Evolutionary conservation across 2,888 invertebrate species (phyloP).

Genomic region (Lysandra coridon): DNA sequence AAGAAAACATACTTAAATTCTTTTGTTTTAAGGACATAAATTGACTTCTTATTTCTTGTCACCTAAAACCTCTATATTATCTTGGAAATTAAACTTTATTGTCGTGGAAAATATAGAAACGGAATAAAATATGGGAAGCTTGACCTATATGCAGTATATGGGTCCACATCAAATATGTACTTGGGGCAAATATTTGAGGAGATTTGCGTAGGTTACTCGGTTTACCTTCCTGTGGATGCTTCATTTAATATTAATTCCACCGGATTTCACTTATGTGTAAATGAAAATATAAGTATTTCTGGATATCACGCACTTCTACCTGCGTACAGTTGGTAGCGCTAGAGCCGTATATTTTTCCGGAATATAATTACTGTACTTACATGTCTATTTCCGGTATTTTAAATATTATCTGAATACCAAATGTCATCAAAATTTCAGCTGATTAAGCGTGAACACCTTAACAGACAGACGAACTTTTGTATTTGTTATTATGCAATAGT

Average conservation of each 20-base stretch:
- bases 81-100: neutral
- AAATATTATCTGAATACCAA: too few relatives aligned
- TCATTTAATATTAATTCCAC: constrained; percentile 16
- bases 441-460: too few relatives aligned
- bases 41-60: neutral
- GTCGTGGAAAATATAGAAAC: neutral
- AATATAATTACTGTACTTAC: too few relatives aligned
- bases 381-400: too few relatives aligned
- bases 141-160: neutral
- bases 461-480: too few relatives aligned
- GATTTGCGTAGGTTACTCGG: constrained; percentile 49
- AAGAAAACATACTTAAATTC: too few relatives aligned
- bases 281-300: neutral
- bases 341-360: too few relatives aligned
- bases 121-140: neutral
- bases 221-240: constrained; percentile 6
- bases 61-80: neutral
- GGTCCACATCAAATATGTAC: constrained; percentile 58
- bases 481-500: too few relatives aligned
- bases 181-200: constrained; percentile 53
- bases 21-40: too few relatives aligned
- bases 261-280: neutral
- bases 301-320: too few relatives aligned
- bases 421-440: too few relatives aligned
- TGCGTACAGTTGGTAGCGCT: too few relatives aligned